Evolutionary conservation across 2,797 vertebrate species (phyloP), one percentile per base, ranked within the genome.

Genomic region (Anguilla obscura): DNA sequence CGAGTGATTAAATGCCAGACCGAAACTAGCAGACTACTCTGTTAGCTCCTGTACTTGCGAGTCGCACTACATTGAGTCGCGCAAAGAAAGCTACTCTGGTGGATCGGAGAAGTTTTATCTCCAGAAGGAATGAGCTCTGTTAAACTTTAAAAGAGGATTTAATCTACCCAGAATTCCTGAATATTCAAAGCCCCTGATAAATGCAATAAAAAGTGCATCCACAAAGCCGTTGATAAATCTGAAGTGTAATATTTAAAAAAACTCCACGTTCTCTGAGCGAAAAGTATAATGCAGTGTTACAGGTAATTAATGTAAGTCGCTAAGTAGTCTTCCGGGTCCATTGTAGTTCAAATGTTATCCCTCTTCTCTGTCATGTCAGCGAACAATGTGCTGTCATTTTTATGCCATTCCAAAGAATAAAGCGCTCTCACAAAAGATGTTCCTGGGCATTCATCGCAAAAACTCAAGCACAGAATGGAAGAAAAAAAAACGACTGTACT

Each of bases 311-410:
- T 95, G 93, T 91, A 93, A 95, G 95, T 94, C 93, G 91, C 93
- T 88, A 92, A 93, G 93, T 91, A 91, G 94, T 93, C 94, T 94
- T 90, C 90, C 50, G 90, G 90, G 92, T 94, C 94, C 93, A 95
- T 96, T 96, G 95, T 95, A 94, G 94, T 93, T 95, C 91, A 94
- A 95, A 95, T 95, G 94, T 95, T 94, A 94, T 93, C 89, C 88
- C 92, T 90, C 94, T 94, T 95, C 94, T 95, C 95, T 96, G 93
- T 95, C 92, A 91, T 90, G 89, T 91, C 66, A 82, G 91, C 90
- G 94, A 96, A 95, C 94, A 94, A 94, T 94, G 93, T 91, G 93
- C 93, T 91, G 93, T 94, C 93, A 94, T 93, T 95, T 95, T 94
- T 91, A 93, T 93, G 91, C 93, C 93, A 90, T 91, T 94, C 94